A percentile compares a stretch with the other conserved stretches of the same genome.
These are phyloP conservation scores for Nycticebus coucang DNA, from an alignment of 2,113 vertebrate genomes.

Conservation along the genomic window DNA sequence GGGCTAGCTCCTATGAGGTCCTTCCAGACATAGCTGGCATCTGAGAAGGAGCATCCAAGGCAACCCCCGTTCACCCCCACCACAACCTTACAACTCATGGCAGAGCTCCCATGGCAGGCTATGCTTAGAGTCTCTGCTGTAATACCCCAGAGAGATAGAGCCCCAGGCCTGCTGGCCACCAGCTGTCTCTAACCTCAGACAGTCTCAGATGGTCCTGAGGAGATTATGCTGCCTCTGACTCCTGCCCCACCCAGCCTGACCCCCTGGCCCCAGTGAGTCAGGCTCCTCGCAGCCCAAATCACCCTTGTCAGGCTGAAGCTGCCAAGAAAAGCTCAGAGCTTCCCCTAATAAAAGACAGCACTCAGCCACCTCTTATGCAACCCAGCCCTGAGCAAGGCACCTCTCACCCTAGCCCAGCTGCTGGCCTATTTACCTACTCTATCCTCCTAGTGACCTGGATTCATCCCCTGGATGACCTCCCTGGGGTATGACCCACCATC, in stretches of 20 bases:
- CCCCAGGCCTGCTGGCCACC: not conserved
- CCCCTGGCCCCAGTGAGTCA: slow-evolving; percentile 49
- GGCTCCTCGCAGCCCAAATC: slow-evolving; percentile 8
- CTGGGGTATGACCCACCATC: not conserved
- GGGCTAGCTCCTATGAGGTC: no score
- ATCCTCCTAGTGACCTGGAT: not conserved
- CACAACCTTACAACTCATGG: rapidly evolving
- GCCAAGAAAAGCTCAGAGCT: slow-evolving; percentile 55
- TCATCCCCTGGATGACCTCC: not conserved
- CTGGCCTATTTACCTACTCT: not conserved
- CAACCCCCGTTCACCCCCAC: not conserved
- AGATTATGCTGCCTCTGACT: not conserved
- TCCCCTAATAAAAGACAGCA: not conserved
- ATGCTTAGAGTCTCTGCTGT: not conserved
- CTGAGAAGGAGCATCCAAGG: not conserved
- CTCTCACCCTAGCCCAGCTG: not conserved
- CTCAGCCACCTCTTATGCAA: slow-evolving; percentile 42
- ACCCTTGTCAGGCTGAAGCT: slow-evolving; percentile 7
- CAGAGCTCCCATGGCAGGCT: not conserved
- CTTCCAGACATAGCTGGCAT: not conserved
- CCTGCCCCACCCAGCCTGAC: not conserved
- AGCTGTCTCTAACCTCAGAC: not conserved
- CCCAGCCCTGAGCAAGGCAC: not conserved
- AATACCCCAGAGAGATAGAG: not conserved
- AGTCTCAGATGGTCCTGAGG: not conserved